Evolutionary conservation across 2,797 vertebrate genomes (phyloP), one percentile per base, ranked within the genome.

Genomic region (Typhlichthys subterraneus): DNA sequence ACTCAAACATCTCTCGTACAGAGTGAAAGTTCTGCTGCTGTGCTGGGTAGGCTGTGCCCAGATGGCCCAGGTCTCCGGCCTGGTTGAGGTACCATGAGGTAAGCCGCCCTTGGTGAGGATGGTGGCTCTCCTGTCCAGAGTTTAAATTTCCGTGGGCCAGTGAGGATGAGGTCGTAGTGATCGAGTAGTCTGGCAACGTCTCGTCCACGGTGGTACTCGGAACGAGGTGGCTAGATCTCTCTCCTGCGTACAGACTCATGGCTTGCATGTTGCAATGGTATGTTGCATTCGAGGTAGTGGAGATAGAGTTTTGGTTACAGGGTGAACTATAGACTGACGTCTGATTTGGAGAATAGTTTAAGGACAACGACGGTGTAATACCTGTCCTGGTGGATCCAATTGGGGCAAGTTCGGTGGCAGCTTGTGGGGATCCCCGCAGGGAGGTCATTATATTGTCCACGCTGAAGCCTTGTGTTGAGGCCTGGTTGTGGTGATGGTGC

Each of bases 401-500:
- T 1, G 93, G 69, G 72, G 86, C 56, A 17, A 97, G 92, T 73
- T 98, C 95, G 0, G 85, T 80, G 38, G 92, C 77, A 58, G 90
- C 91, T 75, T 95, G 95, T 0, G 96, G 96, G 47, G 96, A 97
- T 19, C 94, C 95, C 69, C 96, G 89, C 17, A 97, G 92, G 48
- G 95, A 96, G 53, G 95, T 97, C 95, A 98, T 96, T 90, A 98
- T 98, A 90, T 96, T 98, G 92, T 98, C 96, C 81, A 98, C 96
- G 85, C 96, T 97, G 91, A 98, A 98, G 81, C 96, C 95, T 62
- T 95, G 95, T 55, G 93, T 88, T 9, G 91, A 85, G 71, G 90
- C 89, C 84, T 94, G 94, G 45, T 82, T 80, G 70, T 93, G 93
- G 67, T 91, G 91, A 70, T 86, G 79, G 75, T 94, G 84, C 61